These are phyloP conservation scores for Macrochelys suwanniensis DNA, from an alignment of 2,797 vertebrate species.

Conservation along the genomic window DNA sequence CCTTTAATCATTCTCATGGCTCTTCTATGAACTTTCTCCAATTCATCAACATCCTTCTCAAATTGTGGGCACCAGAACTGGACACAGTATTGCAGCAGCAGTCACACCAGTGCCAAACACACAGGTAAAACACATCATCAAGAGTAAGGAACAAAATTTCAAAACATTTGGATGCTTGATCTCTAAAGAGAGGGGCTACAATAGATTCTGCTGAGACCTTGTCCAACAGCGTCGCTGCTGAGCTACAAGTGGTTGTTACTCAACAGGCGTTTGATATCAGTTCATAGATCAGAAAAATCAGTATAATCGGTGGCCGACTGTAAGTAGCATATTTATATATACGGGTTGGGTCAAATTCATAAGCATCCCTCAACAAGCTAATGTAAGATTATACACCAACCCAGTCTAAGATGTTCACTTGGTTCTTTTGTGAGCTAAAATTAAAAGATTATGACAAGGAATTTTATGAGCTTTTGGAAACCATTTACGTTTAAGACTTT, in stretches of 20 bases:
- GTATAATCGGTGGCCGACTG: no score
- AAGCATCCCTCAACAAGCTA: neutral
- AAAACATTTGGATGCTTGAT: no score
- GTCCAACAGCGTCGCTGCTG: neutral
- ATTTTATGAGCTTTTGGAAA: neutral
- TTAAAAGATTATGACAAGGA: neutral
- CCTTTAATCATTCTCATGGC: neutral
- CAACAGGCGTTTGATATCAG: neutral
- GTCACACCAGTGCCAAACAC: no score
- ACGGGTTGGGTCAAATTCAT: neutral
- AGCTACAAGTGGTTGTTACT: neutral
- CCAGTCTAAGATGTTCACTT: neutral
- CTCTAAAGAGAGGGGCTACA: no score
- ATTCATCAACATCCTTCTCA: neutral
- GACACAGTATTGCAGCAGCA: neutral
- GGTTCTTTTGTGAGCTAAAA: neutral
- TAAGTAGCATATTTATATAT: neutral
- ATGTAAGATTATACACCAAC: neutral
- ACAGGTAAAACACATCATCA: no score
- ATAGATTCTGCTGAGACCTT: neutral
- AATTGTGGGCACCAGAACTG: neutral
- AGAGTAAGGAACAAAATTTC: no score
- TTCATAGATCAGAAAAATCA: no score
- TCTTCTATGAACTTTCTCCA: neutral
- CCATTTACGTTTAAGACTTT: neutral